Evolutionary conservation across 2,113 vertebrate species (phyloP).

Genomic region (Acinonyx jubatus): DNA sequence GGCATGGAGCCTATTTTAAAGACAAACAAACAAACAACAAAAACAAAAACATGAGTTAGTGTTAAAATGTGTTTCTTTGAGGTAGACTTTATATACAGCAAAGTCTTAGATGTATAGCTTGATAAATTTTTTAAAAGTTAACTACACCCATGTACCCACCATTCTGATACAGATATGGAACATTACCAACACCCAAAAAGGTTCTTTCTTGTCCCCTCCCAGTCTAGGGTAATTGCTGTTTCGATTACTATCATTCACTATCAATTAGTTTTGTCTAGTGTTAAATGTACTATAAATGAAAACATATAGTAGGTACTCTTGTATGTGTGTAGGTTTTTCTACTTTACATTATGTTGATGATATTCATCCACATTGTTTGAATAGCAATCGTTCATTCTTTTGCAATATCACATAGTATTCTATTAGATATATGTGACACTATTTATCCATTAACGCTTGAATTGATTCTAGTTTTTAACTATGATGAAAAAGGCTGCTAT

Average conservation of each 20-base stretch:
- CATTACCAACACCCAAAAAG: neutral
- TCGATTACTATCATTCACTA: neutral
- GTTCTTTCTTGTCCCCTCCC: neutral
- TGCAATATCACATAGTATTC: neutral
- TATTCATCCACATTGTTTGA: neutral
- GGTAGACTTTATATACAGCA: neutral
- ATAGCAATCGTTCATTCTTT: neutral
- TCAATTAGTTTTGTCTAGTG: neutral
- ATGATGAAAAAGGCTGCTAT: neutral
- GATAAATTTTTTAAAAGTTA: constrained; percentile 20
- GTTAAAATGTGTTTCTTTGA: neutral
- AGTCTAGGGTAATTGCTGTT: neutral
- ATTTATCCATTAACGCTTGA: neutral
- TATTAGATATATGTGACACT: neutral
- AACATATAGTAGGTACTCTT: neutral
- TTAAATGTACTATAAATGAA: neutral
- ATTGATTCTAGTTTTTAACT: neutral
- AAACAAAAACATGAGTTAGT: neutral
- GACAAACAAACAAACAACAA: too few species aligned
- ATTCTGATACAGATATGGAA: neutral
- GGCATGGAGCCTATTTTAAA: neutral
- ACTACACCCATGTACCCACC: neutral
- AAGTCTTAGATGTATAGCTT: neutral
- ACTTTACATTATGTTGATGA: neutral
- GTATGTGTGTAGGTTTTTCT: neutral